Evolutionary conservation across 2,797 vertebrate genomes (phyloP).

Genomic region (Rhynchonycteris naso): DNA sequence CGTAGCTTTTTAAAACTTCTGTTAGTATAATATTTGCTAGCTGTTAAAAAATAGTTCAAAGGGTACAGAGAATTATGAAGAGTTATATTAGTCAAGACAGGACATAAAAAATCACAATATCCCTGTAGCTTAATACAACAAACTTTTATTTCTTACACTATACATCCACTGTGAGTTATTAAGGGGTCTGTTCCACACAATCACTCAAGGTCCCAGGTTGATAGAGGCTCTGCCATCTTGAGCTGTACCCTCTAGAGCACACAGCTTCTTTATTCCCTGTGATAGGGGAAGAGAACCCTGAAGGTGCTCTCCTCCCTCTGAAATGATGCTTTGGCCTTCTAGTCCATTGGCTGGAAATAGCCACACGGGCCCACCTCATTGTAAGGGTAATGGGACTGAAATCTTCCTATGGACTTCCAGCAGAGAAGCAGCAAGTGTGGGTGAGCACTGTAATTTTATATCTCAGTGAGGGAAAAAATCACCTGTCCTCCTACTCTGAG

Average conservation of each 20-base stretch:
- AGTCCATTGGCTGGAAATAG: neutral
- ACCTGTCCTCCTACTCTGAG: neutral
- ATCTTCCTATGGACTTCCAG: neutral
- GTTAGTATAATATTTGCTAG: neutral
- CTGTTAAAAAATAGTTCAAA: neutral
- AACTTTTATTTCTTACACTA: neutral
- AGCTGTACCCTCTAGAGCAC: neutral
- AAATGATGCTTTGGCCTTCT: neutral
- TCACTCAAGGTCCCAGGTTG: neutral
- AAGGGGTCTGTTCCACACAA: neutral
- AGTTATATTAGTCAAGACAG: neutral
- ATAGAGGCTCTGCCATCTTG: neutral
- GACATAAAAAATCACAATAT: neutral
- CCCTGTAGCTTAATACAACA: neutral
- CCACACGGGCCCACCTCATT: neutral
- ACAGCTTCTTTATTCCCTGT: neutral
- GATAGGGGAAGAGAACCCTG: neutral
- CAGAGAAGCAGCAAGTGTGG: neutral
- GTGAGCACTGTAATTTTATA: neutral
- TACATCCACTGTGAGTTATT: neutral
- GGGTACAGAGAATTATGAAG: neutral
- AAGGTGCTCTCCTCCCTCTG: neutral
- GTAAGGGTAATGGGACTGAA: neutral
- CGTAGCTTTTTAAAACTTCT: neutral
- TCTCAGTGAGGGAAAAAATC: neutral